Base-by-base conservation (phyloP, 2,888 invertebrate species). In the Zaprionus lineosus region DNA sequence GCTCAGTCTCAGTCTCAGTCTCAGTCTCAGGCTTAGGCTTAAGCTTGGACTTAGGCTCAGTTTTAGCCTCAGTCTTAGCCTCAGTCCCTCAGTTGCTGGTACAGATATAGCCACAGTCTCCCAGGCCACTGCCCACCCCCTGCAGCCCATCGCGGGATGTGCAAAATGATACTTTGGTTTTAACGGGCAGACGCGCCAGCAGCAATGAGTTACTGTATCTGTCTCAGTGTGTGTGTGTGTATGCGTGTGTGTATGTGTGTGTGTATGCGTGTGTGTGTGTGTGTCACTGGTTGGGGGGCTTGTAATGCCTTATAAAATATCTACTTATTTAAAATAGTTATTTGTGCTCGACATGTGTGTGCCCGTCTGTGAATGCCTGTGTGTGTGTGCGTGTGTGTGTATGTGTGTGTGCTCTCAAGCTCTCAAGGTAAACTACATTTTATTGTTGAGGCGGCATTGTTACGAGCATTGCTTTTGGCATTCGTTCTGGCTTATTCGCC, bases 361-460 rank as follows among this genome's bases (percentile, higher is more conserved):
- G 21, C 3, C 16, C 28, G 16, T 43, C 24, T 41, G 29, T 29
- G 12, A 39, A 19, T 29, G 33, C 26, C 24, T 47, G 37, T 56
- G 37, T 48, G 33, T 43, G 36, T 41, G 28, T 47, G 48, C 34
- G 48, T n/a, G 39, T 16, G 14, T 28, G 21, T 46, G 55, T 29
- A 37, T 41, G 51, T 57, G 37, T 58, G 55, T 63, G 72, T 67
- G 72, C 59, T 65, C 67, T 57, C 66, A 66, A 56, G 66, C 74
- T 74, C 84, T 83, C 84, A 84, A 84, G 84, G 84, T 84, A 76
- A 84, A 84, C 84, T 81, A 83, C 83, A 84, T 84, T 84, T 82
- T 75, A 77, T 81, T 75, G 78, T 81, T 75, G 75, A 74, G 74
- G 76, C 70, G 81, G 77, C 73, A 74, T 76, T 79, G 82, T 82